Evolutionary conservation across 2,113 vertebrate genomes (phyloP).

Genomic region (Recurvirostra avosetta): DNA sequence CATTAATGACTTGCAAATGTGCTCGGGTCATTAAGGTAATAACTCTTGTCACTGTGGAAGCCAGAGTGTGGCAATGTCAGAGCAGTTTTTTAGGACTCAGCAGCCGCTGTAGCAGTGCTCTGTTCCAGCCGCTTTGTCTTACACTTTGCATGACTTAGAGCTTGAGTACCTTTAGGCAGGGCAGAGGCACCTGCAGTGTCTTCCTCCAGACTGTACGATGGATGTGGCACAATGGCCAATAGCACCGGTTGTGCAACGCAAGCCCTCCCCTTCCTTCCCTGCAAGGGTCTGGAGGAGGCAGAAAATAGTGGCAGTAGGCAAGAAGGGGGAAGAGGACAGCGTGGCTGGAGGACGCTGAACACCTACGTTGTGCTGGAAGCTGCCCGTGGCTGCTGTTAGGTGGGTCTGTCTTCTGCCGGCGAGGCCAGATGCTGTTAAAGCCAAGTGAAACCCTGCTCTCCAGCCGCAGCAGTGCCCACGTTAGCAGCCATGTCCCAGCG

Average conservation of each 20-base stretch:
- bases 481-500: not conserved
- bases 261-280: not conserved
- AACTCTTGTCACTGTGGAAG: not conserved
- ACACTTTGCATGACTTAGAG: not conserved
- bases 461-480: accelerated
- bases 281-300: not conserved
- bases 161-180: not conserved
- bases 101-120: not conserved
- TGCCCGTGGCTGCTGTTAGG: not conserved
- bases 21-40: not conserved
- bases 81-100: not conserved
- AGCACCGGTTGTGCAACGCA: not conserved
- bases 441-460: not conserved
- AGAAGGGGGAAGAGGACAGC: not conserved
- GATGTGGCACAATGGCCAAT: not conserved
- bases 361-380: not conserved
- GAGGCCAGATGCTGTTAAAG: not conserved
- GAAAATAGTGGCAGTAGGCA: not conserved
- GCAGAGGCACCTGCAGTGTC: too few relatives aligned
- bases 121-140: not conserved
- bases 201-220: not conserved
- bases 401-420: not conserved
- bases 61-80: not conserved
- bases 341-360: not conserved
- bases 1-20: not conserved